phyloP scores from a whole-genome alignment of 2,888 invertebrate genomes.

The Euproctis similis region DNA sequence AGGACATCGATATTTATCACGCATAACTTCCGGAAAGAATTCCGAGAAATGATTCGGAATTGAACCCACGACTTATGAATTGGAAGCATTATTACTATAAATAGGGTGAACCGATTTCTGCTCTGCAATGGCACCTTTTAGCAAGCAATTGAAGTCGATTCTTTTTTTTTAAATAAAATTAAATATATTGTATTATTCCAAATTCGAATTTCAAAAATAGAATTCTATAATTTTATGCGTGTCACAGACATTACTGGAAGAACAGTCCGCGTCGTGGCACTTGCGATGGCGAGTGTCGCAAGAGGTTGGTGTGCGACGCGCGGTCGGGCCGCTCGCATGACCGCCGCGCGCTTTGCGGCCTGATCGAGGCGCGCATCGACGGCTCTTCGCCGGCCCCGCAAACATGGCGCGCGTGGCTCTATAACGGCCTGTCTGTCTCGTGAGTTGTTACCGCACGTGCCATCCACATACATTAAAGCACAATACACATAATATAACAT shows the following conservation, averaged over 20 bases:
- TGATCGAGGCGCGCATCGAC: constrained; percentile 88
- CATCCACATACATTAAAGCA: constrained; percentile 10
- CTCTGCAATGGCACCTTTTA: too few relatives aligned
- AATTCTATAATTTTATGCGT: too few relatives aligned
- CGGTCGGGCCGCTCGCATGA: constrained; percentile 92
- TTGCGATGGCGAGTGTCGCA: constrained; percentile 90
- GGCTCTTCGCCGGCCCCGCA: constrained; percentile 79
- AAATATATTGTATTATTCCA: too few relatives aligned
- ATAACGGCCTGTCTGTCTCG: constrained; percentile 90
- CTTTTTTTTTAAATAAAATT: too few relatives aligned
- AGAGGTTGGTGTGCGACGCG: constrained; percentile 89
- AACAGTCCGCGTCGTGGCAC: constrained; percentile 88
- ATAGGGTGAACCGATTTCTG: too few relatives aligned
- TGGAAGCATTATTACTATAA: too few relatives aligned
- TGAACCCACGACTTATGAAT: too few relatives aligned
- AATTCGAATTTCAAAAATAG: too few relatives aligned
- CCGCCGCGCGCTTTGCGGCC: constrained; percentile 86
- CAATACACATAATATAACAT: constrained; percentile 8
- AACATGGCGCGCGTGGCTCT: constrained; percentile 91
- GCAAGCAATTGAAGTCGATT: too few relatives aligned
- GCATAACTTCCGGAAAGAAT: too few relatives aligned
- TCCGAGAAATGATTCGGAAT: too few relatives aligned
- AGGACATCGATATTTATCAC: too few relatives aligned
- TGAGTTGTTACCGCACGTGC: constrained; percentile 71
- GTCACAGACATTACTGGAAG: constrained; percentile 88